These are phyloP conservation scores for Chalcis sispes DNA, from an alignment of 2,888 invertebrate genomes.

Conservation along the genomic window DNA sequence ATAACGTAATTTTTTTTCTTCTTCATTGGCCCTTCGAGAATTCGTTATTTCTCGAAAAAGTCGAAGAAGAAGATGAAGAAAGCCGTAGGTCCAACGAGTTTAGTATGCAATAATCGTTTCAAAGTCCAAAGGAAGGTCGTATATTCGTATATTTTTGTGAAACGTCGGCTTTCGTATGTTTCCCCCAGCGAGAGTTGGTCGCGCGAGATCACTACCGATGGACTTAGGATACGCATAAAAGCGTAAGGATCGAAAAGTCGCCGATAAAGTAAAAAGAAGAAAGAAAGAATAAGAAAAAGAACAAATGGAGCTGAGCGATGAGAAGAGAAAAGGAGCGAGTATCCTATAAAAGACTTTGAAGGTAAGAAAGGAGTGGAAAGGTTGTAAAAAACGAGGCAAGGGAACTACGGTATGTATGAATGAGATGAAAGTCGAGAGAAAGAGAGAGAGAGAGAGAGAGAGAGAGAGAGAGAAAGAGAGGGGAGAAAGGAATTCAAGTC, in stretches of 20 bases:
- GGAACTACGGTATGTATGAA: neutral
- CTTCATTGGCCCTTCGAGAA: constrained; percentile 27
- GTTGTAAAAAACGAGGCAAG: constrained; percentile 9
- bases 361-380: constrained; percentile 68
- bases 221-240: constrained; percentile 6
- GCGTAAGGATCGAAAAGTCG: constrained; percentile 7
- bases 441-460: constrained; percentile 65
- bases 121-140: constrained; percentile 2
- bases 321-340: no score
- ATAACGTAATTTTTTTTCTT: constrained; percentile 34
- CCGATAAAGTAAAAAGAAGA: constrained; percentile 5
- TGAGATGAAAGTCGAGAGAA: constrained; percentile 62
- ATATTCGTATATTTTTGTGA: constrained; percentile 30
- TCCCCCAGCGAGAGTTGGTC: constrained; percentile 13
- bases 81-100: constrained; percentile 10
- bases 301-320: neutral
- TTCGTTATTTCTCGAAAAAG: neutral
- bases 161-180: neutral
- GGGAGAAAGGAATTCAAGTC: constrained; percentile 42
- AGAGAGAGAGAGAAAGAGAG: constrained; percentile 72
- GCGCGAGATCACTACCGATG: constrained; percentile 25
- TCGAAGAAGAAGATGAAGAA: no score
- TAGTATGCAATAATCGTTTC: constrained; percentile 45
- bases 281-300: neutral
- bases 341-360: constrained; percentile 39